A percentile compares a stretch with the other conserved stretches of the same genome.
phyloP scores from a whole-genome alignment of 2,888 invertebrate genomes.

The Alsophila aescularia region DNA sequence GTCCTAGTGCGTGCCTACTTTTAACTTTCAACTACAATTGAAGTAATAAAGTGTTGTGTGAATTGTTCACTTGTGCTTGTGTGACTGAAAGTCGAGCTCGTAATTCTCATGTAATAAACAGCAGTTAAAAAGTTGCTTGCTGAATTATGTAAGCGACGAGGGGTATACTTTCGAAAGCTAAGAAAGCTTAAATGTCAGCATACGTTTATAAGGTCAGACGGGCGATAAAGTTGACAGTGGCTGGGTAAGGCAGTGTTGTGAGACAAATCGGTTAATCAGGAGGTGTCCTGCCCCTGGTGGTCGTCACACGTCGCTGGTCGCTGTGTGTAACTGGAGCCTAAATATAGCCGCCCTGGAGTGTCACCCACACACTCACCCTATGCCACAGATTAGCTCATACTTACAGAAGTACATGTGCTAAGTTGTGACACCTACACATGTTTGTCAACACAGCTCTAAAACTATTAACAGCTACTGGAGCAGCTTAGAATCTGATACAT shows the following conservation, averaged over 20 bases:
- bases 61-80: conserved; percentile 1
- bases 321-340: conserved; percentile 59
- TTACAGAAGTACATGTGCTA: conserved; percentile 6
- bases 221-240: conserved; percentile 54
- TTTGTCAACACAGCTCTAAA: neutral
- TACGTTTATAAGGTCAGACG: conserved; percentile 54
- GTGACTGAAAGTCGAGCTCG: conserved; percentile 9
- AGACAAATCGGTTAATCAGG: conserved; percentile 63
- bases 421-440: conserved; percentile 1
- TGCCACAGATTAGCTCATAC: conserved; percentile 41
- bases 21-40: neutral
- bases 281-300: conserved; percentile 60
- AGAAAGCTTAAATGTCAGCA: conserved; percentile 53
- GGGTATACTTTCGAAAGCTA: conserved; percentile 50
- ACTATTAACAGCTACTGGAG: neutral
- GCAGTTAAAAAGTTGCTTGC: conserved; percentile 26
- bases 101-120: conserved; percentile 31
- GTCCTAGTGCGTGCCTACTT: conserved; percentile 9
- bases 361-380: conserved; percentile 57
- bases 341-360: conserved; percentile 61
- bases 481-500: neutral
- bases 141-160: conserved; percentile 33
- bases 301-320: conserved; percentile 67
- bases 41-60: no score
- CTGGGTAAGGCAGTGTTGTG: conserved; percentile 58